Evolutionary conservation across 1,140 invertebrate species (phyloP).

Genomic region (Apolygus lucorum): DNA sequence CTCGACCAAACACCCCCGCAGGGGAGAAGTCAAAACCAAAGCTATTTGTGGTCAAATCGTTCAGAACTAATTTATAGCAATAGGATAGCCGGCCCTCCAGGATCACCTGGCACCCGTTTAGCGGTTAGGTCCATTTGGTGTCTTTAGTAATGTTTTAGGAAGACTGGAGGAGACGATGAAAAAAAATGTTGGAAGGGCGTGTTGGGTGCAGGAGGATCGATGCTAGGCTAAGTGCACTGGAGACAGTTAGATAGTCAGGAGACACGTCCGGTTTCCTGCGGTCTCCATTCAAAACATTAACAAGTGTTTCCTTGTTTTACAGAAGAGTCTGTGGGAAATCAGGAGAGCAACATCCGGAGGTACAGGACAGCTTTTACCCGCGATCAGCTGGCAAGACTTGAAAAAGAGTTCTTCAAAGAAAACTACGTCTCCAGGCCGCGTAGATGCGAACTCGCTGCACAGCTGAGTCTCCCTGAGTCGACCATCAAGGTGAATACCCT

Average conservation of each 20-base stretch:
- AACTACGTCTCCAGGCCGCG: conserved; percentile 95
- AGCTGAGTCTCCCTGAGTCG: conserved; percentile 87
- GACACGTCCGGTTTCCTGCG: conserved; percentile 5
- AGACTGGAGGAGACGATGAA: background rate
- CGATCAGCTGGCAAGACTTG: conserved; percentile 87
- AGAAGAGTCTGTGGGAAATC: conserved; percentile 9
- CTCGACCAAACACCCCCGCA: background rate
- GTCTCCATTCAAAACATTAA: background rate
- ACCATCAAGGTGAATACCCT: conserved; percentile 83
- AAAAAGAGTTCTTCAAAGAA: conserved; percentile 95
- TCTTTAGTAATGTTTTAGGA: too few relatives aligned
- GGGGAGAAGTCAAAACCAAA: background rate
- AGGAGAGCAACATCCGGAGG: conserved; percentile 64
- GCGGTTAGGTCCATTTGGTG: too few relatives aligned
- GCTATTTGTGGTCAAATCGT: background rate
- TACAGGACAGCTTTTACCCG: conserved; percentile 96
- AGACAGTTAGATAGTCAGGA: conserved; percentile 7
- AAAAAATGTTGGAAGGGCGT: background rate
- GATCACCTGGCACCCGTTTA: too few relatives aligned
- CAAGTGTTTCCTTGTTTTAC: conserved; percentile 13
- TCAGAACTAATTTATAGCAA: background rate
- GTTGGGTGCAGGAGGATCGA: background rate
- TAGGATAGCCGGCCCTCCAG: too few relatives aligned
- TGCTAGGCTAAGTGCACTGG: background rate
- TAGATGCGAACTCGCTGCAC: conserved; percentile 88